Evolutionary conservation across 30 jellyfish, hydroid and myxozoan species (phyloP), one percentile per base, ranked within the genome.

Genomic region (Nemopilema nomurai): DNA sequence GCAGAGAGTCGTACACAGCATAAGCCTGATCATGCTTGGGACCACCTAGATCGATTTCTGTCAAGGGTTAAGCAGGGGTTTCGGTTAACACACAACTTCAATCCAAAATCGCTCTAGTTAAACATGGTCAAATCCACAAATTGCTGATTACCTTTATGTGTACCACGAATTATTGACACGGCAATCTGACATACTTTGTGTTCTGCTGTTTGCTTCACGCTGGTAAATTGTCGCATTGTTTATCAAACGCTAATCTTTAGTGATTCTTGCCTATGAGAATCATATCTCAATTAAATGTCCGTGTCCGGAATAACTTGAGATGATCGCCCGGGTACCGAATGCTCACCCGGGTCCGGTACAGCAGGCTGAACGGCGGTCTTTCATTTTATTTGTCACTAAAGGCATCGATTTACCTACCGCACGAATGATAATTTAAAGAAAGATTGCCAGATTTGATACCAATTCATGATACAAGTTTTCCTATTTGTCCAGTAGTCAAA

Each of bases 101-200:
- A 23, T 71, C 49, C 49, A 17, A 32, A 71, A 28, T 62, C 28
- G 25, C 32, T 49, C 24, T 71, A 32, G 63, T 29, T 71, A 71
- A 71, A 71, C 49, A 71, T 71, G 52, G 63, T 71, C 81, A 71
- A 71, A 71, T 71, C 81, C 81, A 23, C 49, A 71, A 71, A 71
- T 71, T 71, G 81, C 81, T 71, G 81, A 49, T 23, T 51, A 71
- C 49, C n/a, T 71, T 71, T 71, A 51, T 71, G 28, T 25, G 6
- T 71, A 25, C 49, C 63, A 71, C 49, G 81, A 71, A 49, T 23
- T 71, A 51, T 71, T 71, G 62, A 30, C 67, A 23, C 9, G 24
- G 22, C 24, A 26, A 51, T 25, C 28, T 71, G 81, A 71, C 49
- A 51, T 9, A 27, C 28, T 71, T 71, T 71, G 81, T 71, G 81